phyloP scores from a whole-genome alignment of 2,113 vertebrate genomes.

The Sus scrofa region DNA sequence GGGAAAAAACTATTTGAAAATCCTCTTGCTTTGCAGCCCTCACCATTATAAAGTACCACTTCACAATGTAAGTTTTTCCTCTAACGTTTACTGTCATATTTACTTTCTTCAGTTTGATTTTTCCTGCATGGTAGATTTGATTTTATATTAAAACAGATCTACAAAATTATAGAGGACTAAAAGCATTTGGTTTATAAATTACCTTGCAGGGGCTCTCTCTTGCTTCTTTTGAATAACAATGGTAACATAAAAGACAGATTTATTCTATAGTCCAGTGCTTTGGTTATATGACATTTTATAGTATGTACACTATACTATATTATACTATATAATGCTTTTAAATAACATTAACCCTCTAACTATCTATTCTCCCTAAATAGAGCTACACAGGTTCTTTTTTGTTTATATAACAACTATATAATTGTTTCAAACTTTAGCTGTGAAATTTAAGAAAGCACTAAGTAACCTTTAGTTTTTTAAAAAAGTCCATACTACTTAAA shows the following conservation, averaged over 20 bases:
- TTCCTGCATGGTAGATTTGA: conserved; percentile 59
- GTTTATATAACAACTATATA: neutral
- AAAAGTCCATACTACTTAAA: neutral
- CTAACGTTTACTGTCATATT: conserved; percentile 55
- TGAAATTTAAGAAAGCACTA: neutral
- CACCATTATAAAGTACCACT: conserved; percentile 22
- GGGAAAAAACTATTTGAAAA: neutral
- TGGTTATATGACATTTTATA: neutral
- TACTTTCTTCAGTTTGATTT: conserved; percentile 62
- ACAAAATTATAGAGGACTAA: conserved; percentile 60
- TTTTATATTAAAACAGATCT: conserved; percentile 62
- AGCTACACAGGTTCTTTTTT: neutral
- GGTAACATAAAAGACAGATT: neutral
- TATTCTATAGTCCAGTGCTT: neutral
- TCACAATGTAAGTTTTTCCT: neutral
- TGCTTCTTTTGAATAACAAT: conserved; percentile 64
- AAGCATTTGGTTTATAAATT: conserved; percentile 66
- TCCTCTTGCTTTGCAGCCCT: neutral
- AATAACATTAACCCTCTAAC: neutral
- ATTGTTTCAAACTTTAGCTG: neutral
- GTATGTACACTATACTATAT: neutral
- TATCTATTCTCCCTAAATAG: neutral
- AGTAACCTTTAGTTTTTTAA: neutral
- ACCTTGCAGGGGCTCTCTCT: neutral
- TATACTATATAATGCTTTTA: neutral